Evolutionary conservation across 2,113 vertebrate species (phyloP).

Genomic region (Vicugna pacos): DNA sequence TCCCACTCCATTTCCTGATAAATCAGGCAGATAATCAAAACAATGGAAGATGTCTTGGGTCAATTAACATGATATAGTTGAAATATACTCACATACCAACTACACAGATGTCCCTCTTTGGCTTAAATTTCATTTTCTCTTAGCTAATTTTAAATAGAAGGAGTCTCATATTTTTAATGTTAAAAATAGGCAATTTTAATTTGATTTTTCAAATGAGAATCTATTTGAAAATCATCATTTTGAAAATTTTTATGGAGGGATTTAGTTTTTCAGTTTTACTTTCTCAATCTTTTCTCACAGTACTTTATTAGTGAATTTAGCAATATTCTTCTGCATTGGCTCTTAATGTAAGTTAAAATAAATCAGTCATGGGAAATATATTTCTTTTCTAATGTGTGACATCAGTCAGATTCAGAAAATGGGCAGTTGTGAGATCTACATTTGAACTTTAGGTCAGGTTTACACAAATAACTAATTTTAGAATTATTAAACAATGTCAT

Average conservation of each 20-base stretch:
- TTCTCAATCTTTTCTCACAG: background rate
- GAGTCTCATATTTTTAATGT: background rate
- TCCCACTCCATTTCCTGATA: slow-evolving; percentile 68
- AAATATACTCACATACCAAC: background rate
- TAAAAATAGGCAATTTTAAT: background rate
- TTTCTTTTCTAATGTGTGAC: background rate
- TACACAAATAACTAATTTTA: background rate
- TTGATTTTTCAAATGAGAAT: background rate
- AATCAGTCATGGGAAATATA: background rate
- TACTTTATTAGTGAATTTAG: background rate
- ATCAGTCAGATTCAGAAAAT: slow-evolving; percentile 38
- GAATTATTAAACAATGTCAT: background rate
- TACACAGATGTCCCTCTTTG: slow-evolving; percentile 39
- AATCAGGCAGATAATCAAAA: slow-evolving; percentile 73
- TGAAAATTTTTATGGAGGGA: background rate
- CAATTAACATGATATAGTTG: slow-evolving; percentile 49
- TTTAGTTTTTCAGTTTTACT: background rate
- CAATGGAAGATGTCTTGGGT: slow-evolving; percentile 45
- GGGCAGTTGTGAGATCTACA: background rate
- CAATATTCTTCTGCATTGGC: background rate
- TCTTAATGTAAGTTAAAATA: background rate
- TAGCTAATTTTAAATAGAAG: background rate
- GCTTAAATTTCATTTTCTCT: background rate
- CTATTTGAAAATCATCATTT: slow-evolving; percentile 23
- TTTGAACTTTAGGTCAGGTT: background rate